phyloP scores from a whole-genome alignment of 2,888 invertebrate genomes.

The Cremastinae sp. region DNA sequence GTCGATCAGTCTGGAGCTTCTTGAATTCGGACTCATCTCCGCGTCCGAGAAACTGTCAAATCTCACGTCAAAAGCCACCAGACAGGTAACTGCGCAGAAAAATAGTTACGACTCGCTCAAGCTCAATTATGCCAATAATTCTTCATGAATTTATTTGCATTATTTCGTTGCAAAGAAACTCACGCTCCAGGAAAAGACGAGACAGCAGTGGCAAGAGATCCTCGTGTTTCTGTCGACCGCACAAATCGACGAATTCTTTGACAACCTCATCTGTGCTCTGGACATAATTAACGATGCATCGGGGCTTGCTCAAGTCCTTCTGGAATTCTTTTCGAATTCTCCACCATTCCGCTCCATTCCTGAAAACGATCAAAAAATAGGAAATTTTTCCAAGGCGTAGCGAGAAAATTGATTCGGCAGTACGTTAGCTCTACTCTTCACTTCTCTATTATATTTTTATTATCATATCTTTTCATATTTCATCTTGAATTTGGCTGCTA shows the following conservation, averaged over 20 bases:
- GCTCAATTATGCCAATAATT: not conserved
- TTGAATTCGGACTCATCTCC: constrained; percentile 84
- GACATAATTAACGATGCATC: constrained; percentile 86
- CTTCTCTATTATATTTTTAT: too few relatives aligned
- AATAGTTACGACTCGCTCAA: not conserved
- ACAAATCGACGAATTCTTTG: constrained; percentile 84
- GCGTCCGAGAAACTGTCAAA: constrained; percentile 85
- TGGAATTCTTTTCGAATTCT: constrained; percentile 89
- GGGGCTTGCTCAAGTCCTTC: constrained; percentile 88
- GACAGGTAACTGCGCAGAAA: constrained; percentile 86
- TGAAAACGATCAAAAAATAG: constrained; percentile 76
- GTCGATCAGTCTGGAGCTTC: constrained; percentile 86
- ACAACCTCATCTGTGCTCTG: constrained; percentile 85
- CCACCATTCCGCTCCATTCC: constrained; percentile 93
- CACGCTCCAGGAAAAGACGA: constrained; percentile 90
- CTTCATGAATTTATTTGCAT: not conserved
- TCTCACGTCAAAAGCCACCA: constrained; percentile 86
- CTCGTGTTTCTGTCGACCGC: constrained; percentile 77
- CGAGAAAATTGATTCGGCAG: too few relatives aligned
- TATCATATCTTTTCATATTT: too few relatives aligned
- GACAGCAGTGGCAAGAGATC: constrained; percentile 88
- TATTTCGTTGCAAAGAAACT: constrained; percentile 65
- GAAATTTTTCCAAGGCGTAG: not conserved
- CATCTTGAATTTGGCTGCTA: too few relatives aligned
- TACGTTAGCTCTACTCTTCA: too few relatives aligned